Evolutionary conservation across 2,888 invertebrate species (phyloP), one percentile per base, ranked within the genome.

Genomic region (Selenia dentaria): DNA sequence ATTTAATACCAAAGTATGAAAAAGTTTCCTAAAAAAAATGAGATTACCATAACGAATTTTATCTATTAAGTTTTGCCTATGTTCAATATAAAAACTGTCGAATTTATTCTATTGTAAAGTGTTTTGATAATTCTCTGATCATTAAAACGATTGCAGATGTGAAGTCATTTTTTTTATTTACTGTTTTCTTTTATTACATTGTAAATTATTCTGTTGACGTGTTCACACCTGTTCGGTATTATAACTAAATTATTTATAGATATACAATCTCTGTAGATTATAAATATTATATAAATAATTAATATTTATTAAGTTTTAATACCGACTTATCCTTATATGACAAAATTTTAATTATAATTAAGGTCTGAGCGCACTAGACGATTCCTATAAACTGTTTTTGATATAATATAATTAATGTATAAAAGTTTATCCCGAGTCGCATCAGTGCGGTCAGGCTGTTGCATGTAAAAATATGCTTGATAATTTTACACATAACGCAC

Each of bases 41-140:
- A 70, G 67, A 70, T 71, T 71, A 67, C 59, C 57, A 54, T 62
- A 54, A 67, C 61, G 68, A 68, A 67, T 73, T 65, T 37, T 49
- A 37, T 48, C 35, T 43, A 37, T 60, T 50, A 58, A 49, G 12
- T 47, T 34, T 44, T 37, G 51, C 18, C 43, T 45, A 25, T 48
- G 47, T 47, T 41, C 24, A 26, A 22, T 40, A n/a, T 46, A 27
- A 38, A 41, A 20, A 37, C 14, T 31, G 26, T 43, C 46, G 38
- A 57, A 47, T 50, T 52, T 48, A 43, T 16, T 16, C 16, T 16
- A 16, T 32, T 56, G 45, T 56, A 49, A 12, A 46, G 52, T 4
- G 2, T 22, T 48, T 49, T 56, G 14, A 43, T 54, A 45, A 34
- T 41, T 50, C 45, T 28, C 51, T 38, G 52, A 55, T 42, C 44